phyloP scores from a whole-genome alignment of 2,888 invertebrate species.

The Dasysyrphus albostriatus region DNA sequence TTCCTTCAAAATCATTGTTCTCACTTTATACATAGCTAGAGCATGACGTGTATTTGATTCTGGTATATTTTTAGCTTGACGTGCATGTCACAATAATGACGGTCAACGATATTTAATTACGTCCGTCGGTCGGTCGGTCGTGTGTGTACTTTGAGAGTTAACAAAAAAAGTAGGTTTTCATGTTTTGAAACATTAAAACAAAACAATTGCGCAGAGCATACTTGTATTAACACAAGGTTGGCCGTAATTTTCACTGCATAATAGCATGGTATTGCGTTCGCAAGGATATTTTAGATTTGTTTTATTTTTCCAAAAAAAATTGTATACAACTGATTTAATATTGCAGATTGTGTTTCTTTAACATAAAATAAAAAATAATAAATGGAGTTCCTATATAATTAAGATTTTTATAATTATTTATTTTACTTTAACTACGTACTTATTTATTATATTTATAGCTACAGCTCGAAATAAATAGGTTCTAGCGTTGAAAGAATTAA shows the following conservation, averaged over 20 bases:
- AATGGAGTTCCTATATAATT: background rate
- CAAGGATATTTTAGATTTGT: slow-evolving; percentile 21
- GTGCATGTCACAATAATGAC: slow-evolving; percentile 53
- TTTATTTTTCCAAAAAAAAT: background rate
- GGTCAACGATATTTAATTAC: slow-evolving; percentile 39
- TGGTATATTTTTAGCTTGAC: slow-evolving; percentile 27
- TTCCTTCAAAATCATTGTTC: slow-evolving; percentile 23
- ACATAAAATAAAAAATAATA: background rate
- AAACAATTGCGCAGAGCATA: background rate
- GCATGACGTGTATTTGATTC: slow-evolving; percentile 41
- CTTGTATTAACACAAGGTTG: slow-evolving; percentile 27
- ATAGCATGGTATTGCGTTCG: slow-evolving; percentile 13
- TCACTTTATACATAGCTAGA: background rate
- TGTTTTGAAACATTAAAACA: slow-evolving; percentile 30
- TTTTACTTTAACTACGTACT: too few species aligned
- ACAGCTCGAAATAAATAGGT: too few species aligned
- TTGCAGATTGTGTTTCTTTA: background rate
- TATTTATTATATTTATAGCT: too few species aligned
- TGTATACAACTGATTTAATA: slow-evolving; percentile 1
- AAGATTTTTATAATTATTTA: background rate
- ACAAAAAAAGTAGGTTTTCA: slow-evolving; percentile 13
- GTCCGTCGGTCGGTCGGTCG: slow-evolving; percentile 2
- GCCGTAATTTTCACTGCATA: slow-evolving; percentile 21
- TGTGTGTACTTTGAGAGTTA: slow-evolving; percentile 11
- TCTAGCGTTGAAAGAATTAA: too few species aligned